Evolutionary conservation across 2,113 vertebrate genomes (phyloP), one percentile per base, ranked within the genome.

Genomic region (Caloenas nicobarica): DNA sequence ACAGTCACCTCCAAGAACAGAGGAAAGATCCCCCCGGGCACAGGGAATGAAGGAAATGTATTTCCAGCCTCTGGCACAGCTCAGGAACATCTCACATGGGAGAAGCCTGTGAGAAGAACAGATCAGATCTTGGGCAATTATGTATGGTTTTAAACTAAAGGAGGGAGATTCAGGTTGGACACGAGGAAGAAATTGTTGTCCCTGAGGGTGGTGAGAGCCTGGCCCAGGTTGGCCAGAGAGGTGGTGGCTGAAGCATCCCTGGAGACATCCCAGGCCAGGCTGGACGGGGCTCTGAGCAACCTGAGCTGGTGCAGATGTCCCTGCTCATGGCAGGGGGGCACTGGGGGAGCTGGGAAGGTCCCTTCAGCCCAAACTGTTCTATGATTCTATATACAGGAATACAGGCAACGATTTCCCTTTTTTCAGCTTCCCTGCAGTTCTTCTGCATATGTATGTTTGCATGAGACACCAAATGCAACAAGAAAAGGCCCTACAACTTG

Each of bases 361-460:
- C 42, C 42, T 18, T 44, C 42, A 17, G 7, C 42, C 42, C 42
- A 44, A 44, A 44, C 42, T 44, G 7, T 44, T 44, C 42, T 44
- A 44, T 44, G 7, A 44, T 44, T 44, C 42, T 44, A 17, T 17
- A 44, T 44, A 44, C 17, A 44, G 42, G 42, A 62, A 74, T 7
- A 25, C 7, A 60, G 26, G 16, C 38, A 81, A 34, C 5, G 12
- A 48, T 54, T 53, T 24, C 38, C 33, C 46, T 66, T 42, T 38
- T 21, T 81, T 60, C 57, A 42, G 13, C n/a, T 77, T 62, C n/a
- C 16, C n/a, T 71, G 57, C 16, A 4, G 5, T 46, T 46, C 36
- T 50, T 22, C 51, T 42, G 1, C 2, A 1, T 15, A 7, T 7
- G 4, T 61, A 25, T 28, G 18, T 36, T 38, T 44, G 46, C 2